phyloP scores from a whole-genome alignment of 2,113 vertebrate species.

The Ptychochromis oligacanthus region DNA sequence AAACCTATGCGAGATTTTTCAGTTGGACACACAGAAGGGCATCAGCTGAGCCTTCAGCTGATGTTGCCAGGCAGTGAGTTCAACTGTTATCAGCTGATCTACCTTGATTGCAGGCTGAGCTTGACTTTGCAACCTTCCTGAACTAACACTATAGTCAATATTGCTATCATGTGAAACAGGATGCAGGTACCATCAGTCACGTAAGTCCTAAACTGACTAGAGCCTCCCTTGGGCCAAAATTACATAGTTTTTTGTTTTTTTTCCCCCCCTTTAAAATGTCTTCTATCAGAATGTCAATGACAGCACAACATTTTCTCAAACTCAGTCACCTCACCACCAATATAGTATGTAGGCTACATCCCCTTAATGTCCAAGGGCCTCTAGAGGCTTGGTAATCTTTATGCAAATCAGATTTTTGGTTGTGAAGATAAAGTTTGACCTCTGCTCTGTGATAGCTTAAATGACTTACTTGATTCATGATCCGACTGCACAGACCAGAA shows the following conservation, averaged over 20 bases:
- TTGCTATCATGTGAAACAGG: neutral
- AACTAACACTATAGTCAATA: neutral
- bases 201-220: neutral
- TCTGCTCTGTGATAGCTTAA: constrained; percentile 33
- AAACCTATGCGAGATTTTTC: neutral
- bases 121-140: neutral
- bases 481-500: constrained; percentile 33
- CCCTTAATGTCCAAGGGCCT: constrained; percentile 12
- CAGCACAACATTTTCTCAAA: constrained; percentile 1
- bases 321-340: constrained; percentile 10
- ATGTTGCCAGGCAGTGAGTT: neutral
- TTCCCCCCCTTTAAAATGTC: neutral
- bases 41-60: neutral
- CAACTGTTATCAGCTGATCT: neutral
- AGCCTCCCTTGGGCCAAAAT: neutral
- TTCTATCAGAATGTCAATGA: neutral
- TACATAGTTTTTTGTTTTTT: neutral
- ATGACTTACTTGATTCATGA: constrained; percentile 58
- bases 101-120: neutral
- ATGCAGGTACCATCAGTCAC: neutral
- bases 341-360: neutral
- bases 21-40: neutral
- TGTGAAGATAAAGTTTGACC: constrained; percentile 60
- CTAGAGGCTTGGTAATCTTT: constrained; percentile 23
- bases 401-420: constrained; percentile 56